Percentiles rank a stretch among this genome's conserved stretches.
phyloP scores from a whole-genome alignment of 2,888 invertebrate species.

The Caenorhabditis sinica region DNA sequence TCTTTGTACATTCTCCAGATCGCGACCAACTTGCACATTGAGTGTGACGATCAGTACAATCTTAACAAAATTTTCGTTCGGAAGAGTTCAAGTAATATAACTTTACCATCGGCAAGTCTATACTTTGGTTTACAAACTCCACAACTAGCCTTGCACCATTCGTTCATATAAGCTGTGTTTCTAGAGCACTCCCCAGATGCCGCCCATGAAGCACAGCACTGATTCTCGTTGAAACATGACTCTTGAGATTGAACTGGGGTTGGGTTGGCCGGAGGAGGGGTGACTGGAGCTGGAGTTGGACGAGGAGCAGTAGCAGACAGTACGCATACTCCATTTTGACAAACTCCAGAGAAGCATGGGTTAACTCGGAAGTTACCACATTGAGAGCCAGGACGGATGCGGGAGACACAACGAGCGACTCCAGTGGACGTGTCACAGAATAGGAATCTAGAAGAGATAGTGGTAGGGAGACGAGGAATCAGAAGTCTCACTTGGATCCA shows the following conservation, averaged over 20 bases:
- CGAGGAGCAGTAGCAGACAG: conserved; percentile 56
- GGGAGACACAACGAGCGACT: conserved; percentile 77
- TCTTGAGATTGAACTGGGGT: conserved; percentile 65
- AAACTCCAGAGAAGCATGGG: conserved; percentile 78
- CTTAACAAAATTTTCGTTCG: conserved; percentile 43
- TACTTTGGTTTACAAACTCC: conserved; percentile 71
- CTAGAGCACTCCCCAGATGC: conserved; percentile 76
- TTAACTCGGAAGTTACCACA: conserved; percentile 75
- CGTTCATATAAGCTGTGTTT: conserved; percentile 79
- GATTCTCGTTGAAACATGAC: conserved; percentile 81
- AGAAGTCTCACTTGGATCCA: conserved; percentile 66
- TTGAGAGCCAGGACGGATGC: conserved; percentile 76
- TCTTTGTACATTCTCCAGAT: conserved; percentile 78
- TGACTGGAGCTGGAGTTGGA: conserved; percentile 54
- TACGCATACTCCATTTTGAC: conserved; percentile 77
- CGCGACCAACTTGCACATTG: conserved; percentile 77
- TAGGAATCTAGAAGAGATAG: conserved; percentile 69
- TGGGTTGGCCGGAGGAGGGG: conserved; percentile 54
- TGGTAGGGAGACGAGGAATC: neutral
- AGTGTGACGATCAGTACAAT: conserved; percentile 79
- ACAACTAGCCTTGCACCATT: conserved; percentile 80
- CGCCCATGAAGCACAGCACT: conserved; percentile 80
- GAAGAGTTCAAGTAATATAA: no score
- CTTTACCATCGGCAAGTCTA: conserved; percentile 62
- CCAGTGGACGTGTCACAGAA: conserved; percentile 80